These are phyloP conservation scores for Ephialtes manifestator DNA, from an alignment of 2,888 invertebrate genomes.

Conservation along the genomic window DNA sequence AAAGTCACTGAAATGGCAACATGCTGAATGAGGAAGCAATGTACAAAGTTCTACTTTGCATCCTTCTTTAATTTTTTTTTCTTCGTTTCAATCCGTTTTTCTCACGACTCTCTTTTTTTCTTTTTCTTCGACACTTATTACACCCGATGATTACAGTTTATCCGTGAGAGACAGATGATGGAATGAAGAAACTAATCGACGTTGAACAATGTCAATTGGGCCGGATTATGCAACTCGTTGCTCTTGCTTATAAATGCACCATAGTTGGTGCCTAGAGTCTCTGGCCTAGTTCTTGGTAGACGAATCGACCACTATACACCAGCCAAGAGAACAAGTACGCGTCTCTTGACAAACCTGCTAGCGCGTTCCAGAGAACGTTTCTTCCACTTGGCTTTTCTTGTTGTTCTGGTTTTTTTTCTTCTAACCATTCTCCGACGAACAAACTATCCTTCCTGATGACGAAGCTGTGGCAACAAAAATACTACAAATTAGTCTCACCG, in stretches of 20 bases:
- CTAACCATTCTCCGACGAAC: conserved; percentile 7
- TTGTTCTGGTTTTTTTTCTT: not conserved
- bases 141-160: conserved; percentile 1
- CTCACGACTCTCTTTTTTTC: not conserved
- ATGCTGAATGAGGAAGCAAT: too few relatives aligned
- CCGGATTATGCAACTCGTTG: conserved; percentile 59
- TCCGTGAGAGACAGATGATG: conserved; percentile 33
- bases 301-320: conserved; percentile 29
- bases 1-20: too few relatives aligned
- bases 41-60: too few relatives aligned
- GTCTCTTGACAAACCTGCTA: conserved; percentile 55
- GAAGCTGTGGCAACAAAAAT: conserved; percentile 8
- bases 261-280: not conserved
- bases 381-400: conserved; percentile 22
- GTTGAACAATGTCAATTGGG: conserved; percentile 66
- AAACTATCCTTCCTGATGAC: conserved; percentile 2
- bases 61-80: too few relatives aligned
- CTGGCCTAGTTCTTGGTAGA: conserved; percentile 56
- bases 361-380: conserved; percentile 56
- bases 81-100: conserved; percentile 35
- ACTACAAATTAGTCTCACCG: too few relatives aligned
- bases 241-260: not conserved
- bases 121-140: not conserved
- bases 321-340: conserved; percentile 6
- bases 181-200: conserved; percentile 54